Conservation (phyloP, 2,797 vertebrate genomes). For the Hapalemur alaotrensis region DNA sequence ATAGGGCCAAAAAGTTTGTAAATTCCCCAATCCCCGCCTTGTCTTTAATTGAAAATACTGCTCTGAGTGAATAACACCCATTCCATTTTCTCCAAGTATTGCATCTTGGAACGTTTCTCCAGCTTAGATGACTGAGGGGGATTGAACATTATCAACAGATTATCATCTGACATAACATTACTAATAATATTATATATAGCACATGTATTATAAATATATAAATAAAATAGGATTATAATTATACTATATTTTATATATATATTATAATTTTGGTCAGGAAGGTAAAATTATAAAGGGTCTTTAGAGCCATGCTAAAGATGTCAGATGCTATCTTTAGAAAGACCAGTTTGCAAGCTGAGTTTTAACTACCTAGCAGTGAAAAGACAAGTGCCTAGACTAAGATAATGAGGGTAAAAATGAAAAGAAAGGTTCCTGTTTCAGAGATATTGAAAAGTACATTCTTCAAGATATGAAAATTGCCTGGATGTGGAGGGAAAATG, state of each 20-base stretch:
- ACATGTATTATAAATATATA: neutral
- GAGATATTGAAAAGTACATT: neutral
- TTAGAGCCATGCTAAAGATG: neutral
- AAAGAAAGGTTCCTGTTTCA: neutral
- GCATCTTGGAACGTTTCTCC: neutral
- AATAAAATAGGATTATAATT: neutral
- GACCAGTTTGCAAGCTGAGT: neutral
- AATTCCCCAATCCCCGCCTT: neutral
- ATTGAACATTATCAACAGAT: neutral
- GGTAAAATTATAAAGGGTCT: neutral
- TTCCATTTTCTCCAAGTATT: neutral
- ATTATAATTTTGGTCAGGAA: neutral
- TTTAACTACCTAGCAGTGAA: neutral
- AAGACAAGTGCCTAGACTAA: neutral
- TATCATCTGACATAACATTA: neutral
- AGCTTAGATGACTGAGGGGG: neutral
- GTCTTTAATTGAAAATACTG: neutral
- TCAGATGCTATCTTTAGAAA: neutral
- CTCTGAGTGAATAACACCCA: neutral
- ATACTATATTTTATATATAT: neutral
- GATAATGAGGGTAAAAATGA: neutral
- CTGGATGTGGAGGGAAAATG: neutral
- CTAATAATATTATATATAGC: neutral
- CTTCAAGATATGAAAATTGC: neutral
- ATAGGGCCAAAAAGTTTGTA: neutral